phyloP scores from a whole-genome alignment of 2,113 vertebrate species.

The Oreocharis arfaki region DNA sequence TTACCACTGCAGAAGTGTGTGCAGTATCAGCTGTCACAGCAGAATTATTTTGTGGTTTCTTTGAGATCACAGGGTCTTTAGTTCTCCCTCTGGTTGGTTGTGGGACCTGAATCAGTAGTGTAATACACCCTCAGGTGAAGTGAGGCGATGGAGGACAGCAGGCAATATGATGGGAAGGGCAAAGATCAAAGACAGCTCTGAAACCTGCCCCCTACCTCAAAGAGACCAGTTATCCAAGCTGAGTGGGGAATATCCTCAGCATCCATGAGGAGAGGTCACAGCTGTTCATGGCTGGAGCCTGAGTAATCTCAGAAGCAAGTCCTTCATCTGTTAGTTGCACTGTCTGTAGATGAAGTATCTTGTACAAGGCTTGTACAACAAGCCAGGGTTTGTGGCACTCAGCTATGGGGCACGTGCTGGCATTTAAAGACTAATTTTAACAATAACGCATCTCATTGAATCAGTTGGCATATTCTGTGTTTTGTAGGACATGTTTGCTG shows the following conservation, averaged over 20 bases:
- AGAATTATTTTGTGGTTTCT: neutral
- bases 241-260: neutral
- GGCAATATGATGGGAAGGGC: fast-evolving
- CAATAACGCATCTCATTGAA: neutral
- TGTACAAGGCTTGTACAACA: neutral
- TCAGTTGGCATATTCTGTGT: neutral
- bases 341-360: neutral
- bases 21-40: neutral
- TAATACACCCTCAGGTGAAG: neutral
- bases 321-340: neutral
- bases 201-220: neutral
- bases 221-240: neutral
- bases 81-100: neutral
- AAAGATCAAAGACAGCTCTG: neutral
- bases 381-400: fast-evolving
- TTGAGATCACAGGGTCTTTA: neutral
- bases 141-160: neutral
- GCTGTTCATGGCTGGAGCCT: neutral
- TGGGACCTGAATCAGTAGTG: neutral
- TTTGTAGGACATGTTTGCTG: neutral
- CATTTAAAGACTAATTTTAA: neutral
- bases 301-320: neutral
- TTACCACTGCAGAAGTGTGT: neutral
- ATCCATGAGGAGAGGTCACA: neutral
- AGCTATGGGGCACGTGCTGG: neutral